phyloP scores from a whole-genome alignment of 2,888 invertebrate species.

The Amphipyra berbera region DNA sequence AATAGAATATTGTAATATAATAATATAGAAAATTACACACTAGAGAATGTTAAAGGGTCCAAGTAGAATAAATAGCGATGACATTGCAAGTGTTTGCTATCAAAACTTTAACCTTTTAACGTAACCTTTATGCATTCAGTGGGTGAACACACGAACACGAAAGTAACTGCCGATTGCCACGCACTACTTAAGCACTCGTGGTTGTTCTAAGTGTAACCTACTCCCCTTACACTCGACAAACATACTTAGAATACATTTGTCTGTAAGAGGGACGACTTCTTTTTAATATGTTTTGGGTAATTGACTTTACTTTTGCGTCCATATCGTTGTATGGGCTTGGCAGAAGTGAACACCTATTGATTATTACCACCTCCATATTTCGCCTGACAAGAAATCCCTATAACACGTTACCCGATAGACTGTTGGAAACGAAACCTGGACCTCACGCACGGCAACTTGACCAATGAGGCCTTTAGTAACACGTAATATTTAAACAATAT shows the following conservation, averaged over 20 bases:
- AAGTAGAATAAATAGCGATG: constrained; percentile 44
- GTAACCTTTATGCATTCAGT: constrained; percentile 59
- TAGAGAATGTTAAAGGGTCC: constrained; percentile 11
- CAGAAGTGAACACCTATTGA: neutral
- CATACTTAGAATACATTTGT: constrained; percentile 25
- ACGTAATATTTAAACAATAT: too few relatives aligned
- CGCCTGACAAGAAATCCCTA: neutral
- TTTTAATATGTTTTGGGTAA: too few relatives aligned
- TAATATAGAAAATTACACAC: constrained; percentile 4
- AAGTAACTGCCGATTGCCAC: constrained; percentile 59
- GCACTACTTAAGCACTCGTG: constrained; percentile 54
- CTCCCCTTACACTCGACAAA: constrained; percentile 36
- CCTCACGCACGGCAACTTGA: too few relatives aligned
- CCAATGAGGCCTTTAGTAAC: too few relatives aligned
- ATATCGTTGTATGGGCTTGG: neutral
- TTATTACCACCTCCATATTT: too few relatives aligned
- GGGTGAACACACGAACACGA: constrained; percentile 55
- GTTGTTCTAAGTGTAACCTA: constrained; percentile 52
- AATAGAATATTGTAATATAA: neutral
- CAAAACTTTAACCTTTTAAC: constrained; percentile 58
- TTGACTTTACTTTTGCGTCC: constrained; percentile 14
- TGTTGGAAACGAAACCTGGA: too few relatives aligned
- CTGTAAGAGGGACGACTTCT: constrained; percentile 10
- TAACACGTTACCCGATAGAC: neutral
- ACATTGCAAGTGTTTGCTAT: constrained; percentile 59